Evolutionary conservation across 2,113 vertebrate species (phyloP), one percentile per base, ranked within the genome.

Genomic region (Phrynosoma platyrhinos): DNA sequence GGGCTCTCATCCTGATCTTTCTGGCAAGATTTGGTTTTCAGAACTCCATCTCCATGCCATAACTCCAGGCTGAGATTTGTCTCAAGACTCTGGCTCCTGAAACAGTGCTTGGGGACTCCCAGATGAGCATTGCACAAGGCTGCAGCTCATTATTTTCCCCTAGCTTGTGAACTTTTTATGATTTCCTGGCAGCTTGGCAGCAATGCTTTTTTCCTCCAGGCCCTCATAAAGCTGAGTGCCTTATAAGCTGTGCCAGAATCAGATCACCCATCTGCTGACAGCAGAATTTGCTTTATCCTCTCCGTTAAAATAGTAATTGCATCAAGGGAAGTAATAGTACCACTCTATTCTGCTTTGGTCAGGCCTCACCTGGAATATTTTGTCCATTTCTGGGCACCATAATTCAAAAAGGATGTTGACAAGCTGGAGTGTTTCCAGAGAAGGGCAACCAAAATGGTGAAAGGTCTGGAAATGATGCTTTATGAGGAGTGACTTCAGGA

Each of bases 61-160:
- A 80, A 88, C 58, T 88, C 40, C n/a, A 36, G 53, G 80, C 55
- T 83, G 58, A 77, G 81, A 40, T 83, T 68, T 76, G 42, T 32
- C 76, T 69, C 42, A 84, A 55, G 76, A 85, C 84, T 80, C 21
- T n/a, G 74, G 84, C 47, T 80, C 8, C 0, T 18, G 30, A 64
- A 92, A 82, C 9, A 86, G 76, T 1, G 14, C 66, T 84, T 81
- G 71, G 92, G 91, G 90, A 87, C 10, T 86, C 90, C 91, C 89
- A 8, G 69, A 78, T 72, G 89, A 40, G 68, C 32, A 58, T 77
- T 89, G 74, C 7, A 40, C 16, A 83, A 87, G 76, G 25, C 53
- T 75, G 25, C 47, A 75, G 71, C 27, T 36, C 30, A 84, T 58
- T 84, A 36, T 69, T 90, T 68, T 85, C 83, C 87, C 74, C 76